Evolutionary conservation across 2,113 vertebrate species (phyloP), one percentile per base, ranked within the genome.

Genomic region (Stigmatopora nigra): DNA sequence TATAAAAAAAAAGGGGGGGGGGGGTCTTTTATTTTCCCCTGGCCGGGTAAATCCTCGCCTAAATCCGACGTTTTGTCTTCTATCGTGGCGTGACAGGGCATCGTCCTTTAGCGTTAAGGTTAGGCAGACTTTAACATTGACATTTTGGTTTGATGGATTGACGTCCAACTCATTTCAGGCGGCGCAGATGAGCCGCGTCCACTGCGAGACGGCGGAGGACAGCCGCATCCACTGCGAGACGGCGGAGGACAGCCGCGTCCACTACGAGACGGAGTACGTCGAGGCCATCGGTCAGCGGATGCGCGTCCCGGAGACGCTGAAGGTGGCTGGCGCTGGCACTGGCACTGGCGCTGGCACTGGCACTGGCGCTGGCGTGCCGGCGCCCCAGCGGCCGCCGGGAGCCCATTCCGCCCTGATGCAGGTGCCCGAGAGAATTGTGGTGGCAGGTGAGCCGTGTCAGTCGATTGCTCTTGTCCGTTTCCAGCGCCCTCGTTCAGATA

Each of bases 271-370:
- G 86, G 92, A 98, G 5, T 98, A 97, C 84, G 97, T 94, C 0
- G 94, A 96, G 86, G 95, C 92, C 10, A 98, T 98, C 88, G 97
- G 93, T 78, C 96, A 96, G 87, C 91, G 92, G 71, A 98, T 98
- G 96, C 90, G 95, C 71, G 95, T 98, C 80, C 96, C 96, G 0
- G 93, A 97, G 75, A 95, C 93, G n/a, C 91, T 98, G 49, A 94
- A 93, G 82, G 92, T 98, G 38, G 93, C 91, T 66, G 78, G 92
- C 22, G 93, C 92, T 66, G 87, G 89, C 55, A 90, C 91, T 0
- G 71, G n/a, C n/a, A n/a, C n/a, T n/a, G n/a, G n/a, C n/a, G 93
- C 91, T 66, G 78, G 92, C 22, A 93, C 91, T 66, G 78, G 92
- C 22, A 93, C 91, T 66, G 78, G 92, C 22, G 93, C 79, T 6